Evolutionary conservation across 2,888 invertebrate genomes (phyloP), one percentile per base, ranked within the genome.

Genomic region (Hypsopygia costalis): DNA sequence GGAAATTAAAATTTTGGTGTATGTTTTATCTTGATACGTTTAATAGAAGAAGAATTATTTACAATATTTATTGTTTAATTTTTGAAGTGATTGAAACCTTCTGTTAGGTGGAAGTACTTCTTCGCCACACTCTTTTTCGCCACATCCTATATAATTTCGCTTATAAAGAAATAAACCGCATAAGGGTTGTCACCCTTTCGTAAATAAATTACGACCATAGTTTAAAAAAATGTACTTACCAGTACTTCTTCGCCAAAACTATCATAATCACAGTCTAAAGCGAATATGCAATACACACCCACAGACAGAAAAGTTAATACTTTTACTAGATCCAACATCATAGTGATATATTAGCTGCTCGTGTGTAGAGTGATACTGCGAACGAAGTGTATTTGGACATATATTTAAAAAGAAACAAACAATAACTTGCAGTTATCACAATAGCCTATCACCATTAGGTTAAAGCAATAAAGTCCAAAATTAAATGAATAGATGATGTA

Each of bases 291-390:
- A 1, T 43, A 33, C 9, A 52, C 44, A 51, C 43, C 54, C 43
- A 54, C 28, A 11, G 47, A 36, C 31, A 59, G 41, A 35, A 62
- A 44, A 40, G 16, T 10, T 6, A 55, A 10, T 25, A 37, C 25
- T 25, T 43, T 52, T 11, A 46, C 41, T 28, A 36, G 45, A 30
- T 40, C 35, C 21, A 48, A 51, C 62, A 62, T 61, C 39, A 34
- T 49, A 52, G 25, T 7, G 25, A 56, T 58, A 52, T 52, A 58
- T 49, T 44, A 40, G 41, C 40, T 11, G 47, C n/a, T n/a, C 38
- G 28, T 32, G 36, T 41, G 38, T 36, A 28, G 11, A 38, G 22
- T 25, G 7, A 12, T 7, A 22, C 33, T 28, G 16, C 33, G 25
- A 33, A 46, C 43, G 40, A 29, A 47, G 42, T 44, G 44, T 36